Conservation (phyloP, 1,140 invertebrate genomes). For the Trachymyrmex cornetzi region DNA sequence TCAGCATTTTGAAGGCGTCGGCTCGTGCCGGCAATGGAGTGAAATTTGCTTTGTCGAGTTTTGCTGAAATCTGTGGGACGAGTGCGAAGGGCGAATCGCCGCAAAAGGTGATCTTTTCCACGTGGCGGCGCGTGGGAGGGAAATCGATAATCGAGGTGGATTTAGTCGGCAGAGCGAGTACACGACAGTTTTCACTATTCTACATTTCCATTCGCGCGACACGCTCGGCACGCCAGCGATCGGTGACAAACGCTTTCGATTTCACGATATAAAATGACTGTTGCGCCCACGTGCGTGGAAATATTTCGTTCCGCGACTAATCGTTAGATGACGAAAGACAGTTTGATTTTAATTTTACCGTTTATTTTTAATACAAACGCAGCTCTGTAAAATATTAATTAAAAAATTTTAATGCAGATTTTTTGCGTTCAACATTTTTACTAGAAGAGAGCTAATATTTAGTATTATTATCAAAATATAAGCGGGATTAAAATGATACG, state of each 20-base stretch:
- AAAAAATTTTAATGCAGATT: neutral
- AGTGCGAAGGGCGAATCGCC: constrained; percentile 20
- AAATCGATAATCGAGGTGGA: constrained; percentile 57
- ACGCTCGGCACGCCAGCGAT: neutral
- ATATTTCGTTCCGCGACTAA: constrained; percentile 11
- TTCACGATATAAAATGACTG: constrained; percentile 5
- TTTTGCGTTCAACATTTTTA: neutral
- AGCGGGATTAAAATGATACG: neutral
- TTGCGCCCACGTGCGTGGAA: neutral
- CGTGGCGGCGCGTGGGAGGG: constrained; percentile 38
- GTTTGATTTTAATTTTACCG: neutral
- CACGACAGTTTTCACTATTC: constrained; percentile 38
- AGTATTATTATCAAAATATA: neutral
- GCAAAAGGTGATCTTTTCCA: constrained; percentile 41
- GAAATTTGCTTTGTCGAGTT: neutral
- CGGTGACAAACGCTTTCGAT: constrained; percentile 21
- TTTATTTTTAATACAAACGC: neutral
- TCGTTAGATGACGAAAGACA: neutral
- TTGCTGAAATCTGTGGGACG: constrained; percentile 10
- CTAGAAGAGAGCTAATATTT: neutral
- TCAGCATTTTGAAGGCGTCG: neutral
- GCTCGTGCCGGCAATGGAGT: neutral
- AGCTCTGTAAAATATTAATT: neutral
- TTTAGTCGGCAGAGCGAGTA: constrained; percentile 23
- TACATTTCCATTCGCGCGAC: constrained; percentile 22